phyloP scores from a whole-genome alignment of 2,797 vertebrate species.

The Brotula barbata region DNA sequence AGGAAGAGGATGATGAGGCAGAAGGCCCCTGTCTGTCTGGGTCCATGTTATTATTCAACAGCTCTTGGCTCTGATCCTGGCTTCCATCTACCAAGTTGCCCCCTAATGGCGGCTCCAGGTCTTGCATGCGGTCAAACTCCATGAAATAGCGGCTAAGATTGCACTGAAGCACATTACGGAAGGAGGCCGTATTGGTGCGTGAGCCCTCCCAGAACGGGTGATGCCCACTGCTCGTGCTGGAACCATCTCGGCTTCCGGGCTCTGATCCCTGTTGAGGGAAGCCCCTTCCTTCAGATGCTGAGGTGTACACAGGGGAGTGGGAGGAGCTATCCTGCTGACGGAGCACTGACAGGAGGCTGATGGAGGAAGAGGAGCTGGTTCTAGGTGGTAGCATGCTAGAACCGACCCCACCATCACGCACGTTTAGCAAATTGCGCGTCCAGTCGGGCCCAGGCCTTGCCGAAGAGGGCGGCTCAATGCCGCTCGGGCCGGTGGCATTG shows the following conservation, averaged over 20 bases:
- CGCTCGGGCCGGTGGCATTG: conserved; percentile 78
- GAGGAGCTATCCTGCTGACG: conserved; percentile 92
- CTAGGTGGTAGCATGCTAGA: conserved; percentile 87
- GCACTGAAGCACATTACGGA: conserved; percentile 95
- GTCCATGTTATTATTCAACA: conserved; percentile 96
- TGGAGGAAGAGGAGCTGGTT: conserved; percentile 94
- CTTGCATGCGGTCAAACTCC: conserved; percentile 95
- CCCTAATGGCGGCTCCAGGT: conserved; percentile 87
- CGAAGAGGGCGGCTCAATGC: conserved; percentile 69
- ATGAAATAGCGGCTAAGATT: conserved; percentile 98
- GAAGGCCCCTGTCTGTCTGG: conserved; percentile 89
- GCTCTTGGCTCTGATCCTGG: conserved; percentile 87
- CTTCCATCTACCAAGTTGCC: conserved; percentile 66
- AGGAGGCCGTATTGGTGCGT: conserved; percentile 81
- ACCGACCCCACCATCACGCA: conserved; percentile 81
- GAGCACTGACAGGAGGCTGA: conserved; percentile 91
- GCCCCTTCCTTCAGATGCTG: conserved; percentile 91
- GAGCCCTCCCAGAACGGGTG: conserved; percentile 81
- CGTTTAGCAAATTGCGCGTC: conserved; percentile 89
- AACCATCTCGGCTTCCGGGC: conserved; percentile 66
- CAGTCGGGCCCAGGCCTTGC: conserved; percentile 74
- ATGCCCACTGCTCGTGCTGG: conserved; percentile 83
- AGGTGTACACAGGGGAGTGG: conserved; percentile 94
- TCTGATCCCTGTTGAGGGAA: conserved; percentile 80
- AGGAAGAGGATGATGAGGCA: conserved; percentile 65